phyloP scores from a whole-genome alignment of 2,113 vertebrate genomes.

The Manacus vitellinus region DNA sequence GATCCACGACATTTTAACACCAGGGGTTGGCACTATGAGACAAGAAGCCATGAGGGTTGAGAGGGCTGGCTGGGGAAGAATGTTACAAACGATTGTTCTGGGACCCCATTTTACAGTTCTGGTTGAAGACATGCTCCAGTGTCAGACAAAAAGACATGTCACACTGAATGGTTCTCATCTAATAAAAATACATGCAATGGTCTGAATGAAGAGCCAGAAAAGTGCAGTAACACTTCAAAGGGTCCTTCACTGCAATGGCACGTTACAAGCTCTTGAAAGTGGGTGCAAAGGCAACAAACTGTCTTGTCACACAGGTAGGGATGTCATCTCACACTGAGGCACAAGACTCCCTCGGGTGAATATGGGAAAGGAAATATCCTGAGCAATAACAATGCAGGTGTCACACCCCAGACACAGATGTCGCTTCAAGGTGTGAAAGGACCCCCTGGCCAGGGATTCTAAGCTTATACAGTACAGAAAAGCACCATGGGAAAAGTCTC shows the following conservation, averaged over 20 bases:
- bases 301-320: neutral
- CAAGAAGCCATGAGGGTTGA: neutral
- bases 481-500: neutral
- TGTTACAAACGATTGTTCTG: neutral
- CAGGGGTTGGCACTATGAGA: neutral
- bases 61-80: neutral
- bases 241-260: neutral
- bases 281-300: neutral
- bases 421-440: neutral
- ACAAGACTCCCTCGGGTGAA: neutral
- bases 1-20: neutral
- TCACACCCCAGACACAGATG: neutral
- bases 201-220: neutral
- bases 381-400: neutral
- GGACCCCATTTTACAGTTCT: neutral
- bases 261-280: neutral
- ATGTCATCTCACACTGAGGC: neutral
- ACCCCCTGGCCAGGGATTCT: neutral
- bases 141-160: neutral
- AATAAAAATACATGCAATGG: neutral
- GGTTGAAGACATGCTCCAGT: neutral
- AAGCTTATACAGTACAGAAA: neutral
- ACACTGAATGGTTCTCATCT: neutral
- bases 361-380: neutral
- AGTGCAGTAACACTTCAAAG: neutral